Evolutionary conservation across 2,888 invertebrate species (phyloP).

Genomic region (Itoplectis maculator): DNA sequence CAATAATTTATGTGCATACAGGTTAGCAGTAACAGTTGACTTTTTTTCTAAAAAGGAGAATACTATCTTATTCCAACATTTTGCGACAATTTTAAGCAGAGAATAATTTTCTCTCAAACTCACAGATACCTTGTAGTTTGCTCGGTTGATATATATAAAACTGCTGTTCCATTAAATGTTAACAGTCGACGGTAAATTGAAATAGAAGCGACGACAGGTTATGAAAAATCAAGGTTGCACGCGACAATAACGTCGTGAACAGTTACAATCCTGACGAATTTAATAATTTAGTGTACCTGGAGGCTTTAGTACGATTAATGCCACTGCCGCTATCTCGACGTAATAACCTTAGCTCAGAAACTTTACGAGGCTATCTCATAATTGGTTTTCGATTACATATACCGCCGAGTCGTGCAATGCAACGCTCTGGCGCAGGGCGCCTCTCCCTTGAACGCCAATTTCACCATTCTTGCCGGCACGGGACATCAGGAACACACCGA

Average conservation of each 20-base stretch:
- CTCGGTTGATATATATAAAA: too few species aligned
- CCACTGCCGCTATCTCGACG: background rate
- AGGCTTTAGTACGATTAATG: background rate
- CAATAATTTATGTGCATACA: too few species aligned
- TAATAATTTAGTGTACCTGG: background rate
- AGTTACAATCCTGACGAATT: background rate
- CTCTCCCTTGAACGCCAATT: background rate
- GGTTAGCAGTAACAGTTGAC: too few species aligned
- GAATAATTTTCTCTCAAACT: too few species aligned
- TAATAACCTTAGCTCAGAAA: slow-evolving; percentile 17
- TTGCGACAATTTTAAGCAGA: too few species aligned
- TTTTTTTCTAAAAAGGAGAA: too few species aligned
- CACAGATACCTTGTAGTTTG: too few species aligned
- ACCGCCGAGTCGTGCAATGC: slow-evolving; percentile 2
- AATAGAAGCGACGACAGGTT: background rate
- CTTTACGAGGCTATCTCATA: slow-evolving; percentile 38
- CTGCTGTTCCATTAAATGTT: background rate
- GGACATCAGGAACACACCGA: slow-evolving; percentile 34
- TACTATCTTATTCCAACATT: too few species aligned
- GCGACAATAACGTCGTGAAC: background rate
- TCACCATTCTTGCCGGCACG: background rate
- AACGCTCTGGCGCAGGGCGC: background rate
- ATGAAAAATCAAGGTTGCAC: background rate
- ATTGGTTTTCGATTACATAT: slow-evolving; percentile 53
- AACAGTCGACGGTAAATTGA: background rate